Evolutionary conservation across 1,140 invertebrate genomes (phyloP).

Genomic region (Centruroides vittatus): DNA sequence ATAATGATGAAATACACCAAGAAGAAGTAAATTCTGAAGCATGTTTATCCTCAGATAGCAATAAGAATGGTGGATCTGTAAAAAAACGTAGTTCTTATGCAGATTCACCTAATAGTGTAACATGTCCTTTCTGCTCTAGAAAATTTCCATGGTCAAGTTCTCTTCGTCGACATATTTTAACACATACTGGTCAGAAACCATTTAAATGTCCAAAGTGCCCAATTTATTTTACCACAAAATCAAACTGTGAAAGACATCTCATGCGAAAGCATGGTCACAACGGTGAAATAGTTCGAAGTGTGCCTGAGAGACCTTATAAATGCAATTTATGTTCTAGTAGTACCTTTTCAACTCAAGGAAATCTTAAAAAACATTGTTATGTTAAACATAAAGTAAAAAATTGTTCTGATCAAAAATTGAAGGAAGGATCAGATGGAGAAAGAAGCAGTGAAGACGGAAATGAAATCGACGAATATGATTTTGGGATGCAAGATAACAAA

Average conservation of each 20-base stretch:
- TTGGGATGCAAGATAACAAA: too few relatives aligned
- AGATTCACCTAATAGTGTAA: constrained; percentile 74
- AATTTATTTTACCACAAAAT: constrained; percentile 88
- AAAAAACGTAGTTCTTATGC: constrained; percentile 94
- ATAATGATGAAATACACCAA: constrained; percentile 36
- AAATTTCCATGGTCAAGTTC: constrained; percentile 95
- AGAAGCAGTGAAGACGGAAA: not conserved
- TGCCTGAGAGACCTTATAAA: constrained; percentile 66
- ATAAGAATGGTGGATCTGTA: constrained; percentile 17
- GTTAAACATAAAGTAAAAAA: constrained; percentile 41
- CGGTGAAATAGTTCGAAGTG: constrained; percentile 34
- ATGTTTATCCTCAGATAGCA: not conserved
- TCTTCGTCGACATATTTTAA: constrained; percentile 75
- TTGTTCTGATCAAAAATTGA: constrained; percentile 21
- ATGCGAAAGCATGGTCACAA: constrained; percentile 61
- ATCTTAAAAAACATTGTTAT: constrained; percentile 57
- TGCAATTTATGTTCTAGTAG: constrained; percentile 69
- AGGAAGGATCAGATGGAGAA: constrained; percentile 14
- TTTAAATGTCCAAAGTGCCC: constrained; percentile 85
- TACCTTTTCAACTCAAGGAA: constrained; percentile 66
- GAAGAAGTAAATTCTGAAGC: constrained; percentile 9
- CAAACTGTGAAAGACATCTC: constrained; percentile 88
- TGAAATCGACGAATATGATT: not conserved
- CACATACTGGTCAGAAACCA: constrained; percentile 90
- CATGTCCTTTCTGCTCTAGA: constrained; percentile 78